Base-by-base conservation (phyloP, 2,797 vertebrate genomes). In the Gymnoscopelus braueri region DNA sequence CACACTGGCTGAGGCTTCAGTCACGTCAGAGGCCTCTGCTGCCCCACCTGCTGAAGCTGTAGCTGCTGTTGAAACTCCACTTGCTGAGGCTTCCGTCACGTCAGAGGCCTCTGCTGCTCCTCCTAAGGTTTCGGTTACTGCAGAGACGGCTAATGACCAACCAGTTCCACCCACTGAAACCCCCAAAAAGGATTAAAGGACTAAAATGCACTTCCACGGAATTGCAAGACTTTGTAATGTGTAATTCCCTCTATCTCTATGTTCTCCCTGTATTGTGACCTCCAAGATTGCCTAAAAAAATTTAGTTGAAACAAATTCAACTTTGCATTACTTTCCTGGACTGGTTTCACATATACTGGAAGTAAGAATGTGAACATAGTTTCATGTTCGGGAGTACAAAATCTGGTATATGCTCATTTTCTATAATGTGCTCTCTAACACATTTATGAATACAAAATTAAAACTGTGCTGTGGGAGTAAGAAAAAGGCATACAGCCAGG, bases 181-280 rank as follows among this genome's bases (percentile, higher is more conserved):
- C 49, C 63, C 24, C 0, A 86, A 88, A 50, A 86, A 87, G 65
- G 74, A 88, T 7, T 90, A 60, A 88, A 52, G 54, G 74, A 23
- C n/a, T 44, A 44, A 44, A 9, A 44, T 44, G 39, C 39, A 49
- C 10, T 6, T 52, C 11, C 3, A 15, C 1, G 23, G 19, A 67
- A 32, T 11, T 51, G 1, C 8, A 72, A n/a, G 9, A 32, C 47
- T 7, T 39, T 26, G 12, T 26, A n/a, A 15, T n/a, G 14, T 57
- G 26, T 77, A 44, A 39, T 76, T 62, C 51, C 10, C 29, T 52
- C 0, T 29, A 66, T 51, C 54, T 39, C 5, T 39, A 6, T 44
- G 7, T 44, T 44, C 32, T 35, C 39, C 39, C 39, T 44, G 39
- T 9, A 10, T 44, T 44, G 7, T 8, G 2, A 10, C 39, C 39